Evolutionary conservation across 2,797 vertebrate species (phyloP).

Genomic region (Enteromius fasciolatus): DNA sequence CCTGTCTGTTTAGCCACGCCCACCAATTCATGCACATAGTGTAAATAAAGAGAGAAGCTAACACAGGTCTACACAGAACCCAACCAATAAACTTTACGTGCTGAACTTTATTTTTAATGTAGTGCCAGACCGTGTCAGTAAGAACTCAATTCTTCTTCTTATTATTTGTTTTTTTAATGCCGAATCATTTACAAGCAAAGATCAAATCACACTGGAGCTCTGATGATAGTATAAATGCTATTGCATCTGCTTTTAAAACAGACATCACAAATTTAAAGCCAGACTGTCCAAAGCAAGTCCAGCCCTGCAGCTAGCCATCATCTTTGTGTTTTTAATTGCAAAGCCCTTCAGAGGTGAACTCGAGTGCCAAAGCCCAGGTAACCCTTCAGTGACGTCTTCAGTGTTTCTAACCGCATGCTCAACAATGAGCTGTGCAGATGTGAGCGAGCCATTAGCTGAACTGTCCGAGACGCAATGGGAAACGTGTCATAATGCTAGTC

Average conservation of each 20-base stretch:
- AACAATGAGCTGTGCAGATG: conserved; percentile 17
- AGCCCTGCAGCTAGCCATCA: neutral
- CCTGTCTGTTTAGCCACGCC: too few species aligned
- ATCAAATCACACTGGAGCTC: too few species aligned
- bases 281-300: neutral
- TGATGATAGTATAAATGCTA: neutral
- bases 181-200: too few species aligned
- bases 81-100: too few species aligned
- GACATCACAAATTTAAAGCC: neutral
- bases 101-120: too few species aligned
- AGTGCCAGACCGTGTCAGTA: too few species aligned
- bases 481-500: conserved; percentile 33
- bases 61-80: too few species aligned
- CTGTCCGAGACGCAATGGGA: conserved; percentile 5
- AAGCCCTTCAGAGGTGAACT: neutral
- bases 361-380: neutral
- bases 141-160: too few species aligned
- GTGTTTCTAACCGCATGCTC: neutral
- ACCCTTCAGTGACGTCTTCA: neutral
- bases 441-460: conserved; percentile 27
- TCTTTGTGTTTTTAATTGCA: conserved; percentile 17
- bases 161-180: too few species aligned
- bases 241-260: neutral
- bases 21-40: too few species aligned
- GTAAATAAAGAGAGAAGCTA: too few species aligned